Conservation (phyloP, 2,888 invertebrate species). For the Harpalus rubripes region DNA sequence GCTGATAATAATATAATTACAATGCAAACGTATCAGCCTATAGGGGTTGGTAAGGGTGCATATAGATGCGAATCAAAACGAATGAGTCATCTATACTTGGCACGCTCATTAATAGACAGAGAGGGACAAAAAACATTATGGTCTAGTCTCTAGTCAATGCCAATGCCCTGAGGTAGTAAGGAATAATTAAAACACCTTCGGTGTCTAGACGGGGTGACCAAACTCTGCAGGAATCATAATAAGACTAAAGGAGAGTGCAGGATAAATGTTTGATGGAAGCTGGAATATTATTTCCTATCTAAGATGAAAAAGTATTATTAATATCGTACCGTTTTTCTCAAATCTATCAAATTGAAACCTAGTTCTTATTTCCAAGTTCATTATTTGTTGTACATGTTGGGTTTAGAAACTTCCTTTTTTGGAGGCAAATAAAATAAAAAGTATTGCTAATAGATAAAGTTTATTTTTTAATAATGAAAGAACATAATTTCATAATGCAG, state of each 20-base stretch:
- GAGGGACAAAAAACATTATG: neutral
- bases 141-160: neutral
- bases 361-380: no score
- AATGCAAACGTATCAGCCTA: constrained; percentile 15
- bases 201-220: neutral
- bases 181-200: neutral
- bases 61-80: constrained; percentile 9
- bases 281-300: no score
- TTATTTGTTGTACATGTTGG: no score
- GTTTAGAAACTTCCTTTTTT: no score
- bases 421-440: no score
- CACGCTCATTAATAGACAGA: constrained; percentile 17
- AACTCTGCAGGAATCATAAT: neutral
- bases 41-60: neutral
- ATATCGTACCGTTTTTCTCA: no score
- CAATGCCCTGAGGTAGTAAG: neutral
- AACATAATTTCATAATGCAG: no score
- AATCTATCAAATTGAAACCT: no score
- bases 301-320: no score
- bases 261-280: neutral
- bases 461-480: no score
- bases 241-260: neutral
- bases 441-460: no score
- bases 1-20: constrained; percentile 17
- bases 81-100: constrained; percentile 23